phyloP scores from a whole-genome alignment of 2,797 vertebrate species.

The Muscicapa striata region DNA sequence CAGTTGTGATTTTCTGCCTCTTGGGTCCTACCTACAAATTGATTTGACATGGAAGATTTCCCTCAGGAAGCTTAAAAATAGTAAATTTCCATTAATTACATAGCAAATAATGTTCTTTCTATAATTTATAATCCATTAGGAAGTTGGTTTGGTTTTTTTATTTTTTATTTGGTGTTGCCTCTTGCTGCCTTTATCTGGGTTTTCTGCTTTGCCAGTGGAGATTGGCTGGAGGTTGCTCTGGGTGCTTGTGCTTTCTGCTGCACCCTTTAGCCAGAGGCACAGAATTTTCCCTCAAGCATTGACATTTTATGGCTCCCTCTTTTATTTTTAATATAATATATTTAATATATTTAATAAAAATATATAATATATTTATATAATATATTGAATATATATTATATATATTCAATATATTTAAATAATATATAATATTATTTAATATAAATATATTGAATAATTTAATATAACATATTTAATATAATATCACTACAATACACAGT shows the following conservation, averaged over 20 bases:
- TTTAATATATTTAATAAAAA: no score
- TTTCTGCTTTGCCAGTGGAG: neutral
- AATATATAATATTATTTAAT: no score
- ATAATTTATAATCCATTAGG: slow-evolving; percentile 74
- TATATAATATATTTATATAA: no score
- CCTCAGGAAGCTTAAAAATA: slow-evolving; percentile 78
- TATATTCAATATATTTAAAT: no score
- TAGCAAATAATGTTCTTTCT: slow-evolving; percentile 71
- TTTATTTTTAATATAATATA: neutral
- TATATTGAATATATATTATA: no score
- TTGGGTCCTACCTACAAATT: slow-evolving; percentile 77
- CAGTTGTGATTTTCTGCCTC: slow-evolving; percentile 72
- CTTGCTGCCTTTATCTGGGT: neutral
- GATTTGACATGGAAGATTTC: slow-evolving; percentile 80
- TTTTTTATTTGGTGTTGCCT: neutral
- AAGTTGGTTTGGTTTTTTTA: neutral
- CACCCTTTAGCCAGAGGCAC: rapidly evolving
- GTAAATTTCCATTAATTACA: slow-evolving; percentile 84
- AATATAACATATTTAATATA: no score
- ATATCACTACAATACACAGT: neutral
- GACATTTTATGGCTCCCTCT: neutral
- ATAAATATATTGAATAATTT: no score
- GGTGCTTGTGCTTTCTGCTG: neutral
- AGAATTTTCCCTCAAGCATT: neutral
- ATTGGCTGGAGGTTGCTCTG: neutral